These are phyloP conservation scores for Nymphalis polychloros DNA, from an alignment of 2,888 invertebrate genomes.

Conservation along the genomic window DNA sequence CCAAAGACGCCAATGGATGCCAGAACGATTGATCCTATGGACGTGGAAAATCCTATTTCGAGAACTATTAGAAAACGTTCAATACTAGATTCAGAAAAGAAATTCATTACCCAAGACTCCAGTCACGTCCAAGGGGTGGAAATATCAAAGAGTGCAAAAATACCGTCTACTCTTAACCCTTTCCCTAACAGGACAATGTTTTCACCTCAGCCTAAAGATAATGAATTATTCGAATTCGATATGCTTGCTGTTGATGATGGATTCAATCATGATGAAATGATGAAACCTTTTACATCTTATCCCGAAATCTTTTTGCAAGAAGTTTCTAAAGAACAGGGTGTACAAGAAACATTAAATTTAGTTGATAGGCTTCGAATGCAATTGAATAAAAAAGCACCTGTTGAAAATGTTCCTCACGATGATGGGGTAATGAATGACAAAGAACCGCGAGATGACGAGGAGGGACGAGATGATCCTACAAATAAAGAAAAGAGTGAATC, in stretches of 20 bases:
- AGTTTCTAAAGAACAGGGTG: conserved; percentile 89
- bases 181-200: conserved; percentile 85
- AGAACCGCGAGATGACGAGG: conserved; percentile 52
- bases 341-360: conserved; percentile 90
- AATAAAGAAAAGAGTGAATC: conserved; percentile 55
- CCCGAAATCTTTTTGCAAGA: conserved; percentile 87
- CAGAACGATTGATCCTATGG: conserved; percentile 68
- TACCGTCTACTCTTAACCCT: conserved; percentile 67
- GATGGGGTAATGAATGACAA: conserved; percentile 53
- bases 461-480: conserved; percentile 39
- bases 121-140: conserved; percentile 74
- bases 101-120: conserved; percentile 67
- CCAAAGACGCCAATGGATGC: conserved; percentile 78
- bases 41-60: conserved; percentile 57
- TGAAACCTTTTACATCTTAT: conserved; percentile 85
- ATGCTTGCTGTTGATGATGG: conserved; percentile 84
- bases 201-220: conserved; percentile 85
- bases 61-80: conserved; percentile 63
- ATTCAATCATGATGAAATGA: conserved; percentile 84
- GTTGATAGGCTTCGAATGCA: conserved; percentile 91
- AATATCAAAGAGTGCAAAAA: conserved; percentile 75
- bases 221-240: conserved; percentile 84
- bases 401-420: conserved; percentile 71
- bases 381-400: conserved; percentile 84
- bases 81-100: conserved; percentile 66